These are phyloP conservation scores for Coptodon bakossiorum DNA, from an alignment of 2,113 vertebrate genomes.

Conservation along the genomic window DNA sequence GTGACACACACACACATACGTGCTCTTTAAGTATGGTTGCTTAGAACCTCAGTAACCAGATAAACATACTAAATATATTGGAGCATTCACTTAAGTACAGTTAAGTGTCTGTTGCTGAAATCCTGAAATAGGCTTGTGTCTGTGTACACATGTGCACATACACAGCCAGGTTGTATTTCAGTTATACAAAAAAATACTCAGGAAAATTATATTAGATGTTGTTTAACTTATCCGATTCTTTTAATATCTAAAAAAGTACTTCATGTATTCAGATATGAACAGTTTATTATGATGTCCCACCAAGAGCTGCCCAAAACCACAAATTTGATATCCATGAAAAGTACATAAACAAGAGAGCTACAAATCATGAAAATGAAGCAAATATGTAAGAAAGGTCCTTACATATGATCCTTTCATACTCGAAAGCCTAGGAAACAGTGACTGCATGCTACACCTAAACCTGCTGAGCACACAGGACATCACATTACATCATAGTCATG, in stretches of 20 bases:
- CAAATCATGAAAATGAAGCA: neutral
- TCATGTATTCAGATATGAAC: neutral
- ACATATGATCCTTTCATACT: neutral
- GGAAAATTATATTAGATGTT: neutral
- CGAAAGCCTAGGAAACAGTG: neutral
- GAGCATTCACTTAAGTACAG: slow-evolving; percentile 39
- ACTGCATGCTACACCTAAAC: neutral
- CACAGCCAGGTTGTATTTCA: neutral
- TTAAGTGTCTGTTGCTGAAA: slow-evolving; percentile 38
- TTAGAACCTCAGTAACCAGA: slow-evolving; percentile 42
- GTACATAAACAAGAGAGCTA: neutral
- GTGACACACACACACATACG: neutral
- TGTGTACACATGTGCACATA: neutral
- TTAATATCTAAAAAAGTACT: neutral
- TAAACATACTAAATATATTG: slow-evolving; percentile 42
- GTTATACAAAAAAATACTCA: neutral
- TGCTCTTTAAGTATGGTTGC: slow-evolving; percentile 14
- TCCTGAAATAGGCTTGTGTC: slow-evolving; percentile 9
- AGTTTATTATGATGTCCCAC: neutral
- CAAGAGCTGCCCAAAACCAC: neutral
- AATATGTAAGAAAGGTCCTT: neutral
- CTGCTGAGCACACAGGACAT: slow-evolving; percentile 10
- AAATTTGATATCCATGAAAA: neutral
- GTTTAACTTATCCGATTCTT: neutral
- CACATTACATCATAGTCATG: neutral